These are phyloP conservation scores for Zosterops pallidus DNA, from an alignment of 2,113 vertebrate genomes.

Conservation along the genomic window DNA sequence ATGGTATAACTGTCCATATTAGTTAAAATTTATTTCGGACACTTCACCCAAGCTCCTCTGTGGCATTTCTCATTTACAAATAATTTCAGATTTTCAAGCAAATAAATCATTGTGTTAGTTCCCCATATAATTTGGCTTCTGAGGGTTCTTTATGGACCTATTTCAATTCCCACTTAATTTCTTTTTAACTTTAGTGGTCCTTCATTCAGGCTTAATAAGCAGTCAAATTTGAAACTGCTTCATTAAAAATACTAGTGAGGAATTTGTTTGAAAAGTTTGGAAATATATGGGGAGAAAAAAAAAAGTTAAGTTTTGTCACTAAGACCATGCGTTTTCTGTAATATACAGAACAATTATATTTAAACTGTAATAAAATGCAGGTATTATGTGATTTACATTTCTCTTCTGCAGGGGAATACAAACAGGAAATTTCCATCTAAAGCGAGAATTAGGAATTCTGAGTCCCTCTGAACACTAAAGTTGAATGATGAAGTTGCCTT, in stretches of 20 bases:
- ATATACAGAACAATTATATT: background rate
- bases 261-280: background rate
- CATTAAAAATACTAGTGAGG: background rate
- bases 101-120: background rate
- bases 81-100: background rate
- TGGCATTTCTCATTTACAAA: background rate
- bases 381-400: background rate
- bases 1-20: background rate
- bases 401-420: background rate
- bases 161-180: background rate
- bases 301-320: background rate
- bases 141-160: accelerated
- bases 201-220: background rate
- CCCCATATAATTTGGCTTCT: background rate
- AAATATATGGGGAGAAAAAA: background rate
- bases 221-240: background rate
- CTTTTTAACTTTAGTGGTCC: background rate
- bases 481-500: background rate
- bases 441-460: background rate
- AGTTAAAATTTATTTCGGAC: background rate
- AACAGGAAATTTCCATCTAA: background rate
- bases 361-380: background rate
- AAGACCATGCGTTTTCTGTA: background rate
- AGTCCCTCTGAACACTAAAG: background rate
- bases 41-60: background rate